Base-by-base conservation (phyloP, 2,888 invertebrate genomes). In the Troides oblongomaculatus region DNA sequence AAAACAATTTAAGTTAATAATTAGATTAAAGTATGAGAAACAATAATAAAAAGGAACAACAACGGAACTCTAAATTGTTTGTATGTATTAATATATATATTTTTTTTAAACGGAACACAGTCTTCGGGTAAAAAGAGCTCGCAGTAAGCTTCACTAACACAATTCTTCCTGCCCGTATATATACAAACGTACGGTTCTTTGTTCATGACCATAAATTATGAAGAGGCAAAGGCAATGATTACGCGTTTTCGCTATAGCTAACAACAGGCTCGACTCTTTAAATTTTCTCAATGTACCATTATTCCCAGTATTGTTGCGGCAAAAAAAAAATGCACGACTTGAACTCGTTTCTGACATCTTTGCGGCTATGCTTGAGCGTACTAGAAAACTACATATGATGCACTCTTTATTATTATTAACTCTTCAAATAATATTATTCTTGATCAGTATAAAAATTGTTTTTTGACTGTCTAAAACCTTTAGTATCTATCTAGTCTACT, bases 171-270 rank as follows among this genome's bases (percentile, higher is more conserved):
- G 17, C 12, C 36, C 17, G n/a, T 39, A 63, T 53, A 21, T 36
- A 8, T 62, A 50, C 21, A 59, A 63, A 74, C 75, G 70, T 69
- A 71, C 66, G 64, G 62, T 77, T 84, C 80, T 77, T 81, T 80
- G 75, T 79, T 73, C 78, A 77, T 74, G 75, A 78, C 77, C 72
- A 73, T 75, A 74, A 81, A 78, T 83, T 84, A 79, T 79, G 78
- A 74, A 72, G 74, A 57, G 17, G 25, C 65, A 58, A 63, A 71
- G 76, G 76, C 80, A 72, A 30, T 74, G 79, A 77, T 82, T 80
- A 77, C 80, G 81, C 81, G 84, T 84, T 85, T 84, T 85, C 84
- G 82, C 84, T 81, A 79, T 81, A 81, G 81, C 80, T 79, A 79
- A 74, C 76, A 73, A 77, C 77, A 75, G 73, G 75, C 78, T 46